A percentile compares a stretch with the other conserved stretches of the same genome.
These are phyloP conservation scores for Meloidogyne floridensis DNA, from an alignment of 1,140 invertebrate species.

Conservation along the genomic window DNA sequence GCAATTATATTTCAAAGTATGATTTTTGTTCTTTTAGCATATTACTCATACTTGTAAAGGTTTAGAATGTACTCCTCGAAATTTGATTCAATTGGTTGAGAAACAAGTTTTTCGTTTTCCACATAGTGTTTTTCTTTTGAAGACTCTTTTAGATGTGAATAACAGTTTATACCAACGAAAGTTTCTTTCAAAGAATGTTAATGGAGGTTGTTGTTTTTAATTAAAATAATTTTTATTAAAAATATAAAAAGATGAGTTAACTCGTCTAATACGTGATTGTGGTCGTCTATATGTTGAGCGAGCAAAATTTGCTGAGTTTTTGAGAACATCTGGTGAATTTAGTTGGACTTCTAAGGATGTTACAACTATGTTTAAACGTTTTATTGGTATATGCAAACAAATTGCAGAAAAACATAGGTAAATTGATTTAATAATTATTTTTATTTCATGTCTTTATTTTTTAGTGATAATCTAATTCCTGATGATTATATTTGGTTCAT, in stretches of 20 bases:
- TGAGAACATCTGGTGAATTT: background rate
- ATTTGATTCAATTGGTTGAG: background rate
- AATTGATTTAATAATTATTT: conserved; percentile 8
- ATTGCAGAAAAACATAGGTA: conserved; percentile 14
- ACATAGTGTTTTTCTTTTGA: conserved; percentile 9
- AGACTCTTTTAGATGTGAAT: conserved; percentile 13
- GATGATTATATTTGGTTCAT: conserved; percentile 27
- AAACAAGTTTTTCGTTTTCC: conserved; percentile 18
- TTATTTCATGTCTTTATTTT: background rate
- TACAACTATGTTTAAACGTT: background rate
- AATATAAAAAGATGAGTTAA: background rate
- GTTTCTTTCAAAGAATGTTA: conserved; percentile 12
- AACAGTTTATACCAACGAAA: conserved; percentile 16
- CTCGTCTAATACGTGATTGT: conserved; percentile 18
- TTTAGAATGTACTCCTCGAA: conserved; percentile 14
- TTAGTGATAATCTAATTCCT: conserved; percentile 15
- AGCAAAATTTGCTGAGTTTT: background rate
- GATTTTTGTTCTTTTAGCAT: conserved; percentile 16
- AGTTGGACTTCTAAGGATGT: conserved; percentile 8
- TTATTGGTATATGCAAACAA: background rate
- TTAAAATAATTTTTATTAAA: background rate
- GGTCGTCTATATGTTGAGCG: conserved; percentile 19
- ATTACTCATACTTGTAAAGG: conserved; percentile 14
- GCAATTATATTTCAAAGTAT: background rate
- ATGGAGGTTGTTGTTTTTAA: background rate